Evolutionary conservation across 2,113 vertebrate genomes (phyloP).

Genomic region (Regulus satrapa): DNA sequence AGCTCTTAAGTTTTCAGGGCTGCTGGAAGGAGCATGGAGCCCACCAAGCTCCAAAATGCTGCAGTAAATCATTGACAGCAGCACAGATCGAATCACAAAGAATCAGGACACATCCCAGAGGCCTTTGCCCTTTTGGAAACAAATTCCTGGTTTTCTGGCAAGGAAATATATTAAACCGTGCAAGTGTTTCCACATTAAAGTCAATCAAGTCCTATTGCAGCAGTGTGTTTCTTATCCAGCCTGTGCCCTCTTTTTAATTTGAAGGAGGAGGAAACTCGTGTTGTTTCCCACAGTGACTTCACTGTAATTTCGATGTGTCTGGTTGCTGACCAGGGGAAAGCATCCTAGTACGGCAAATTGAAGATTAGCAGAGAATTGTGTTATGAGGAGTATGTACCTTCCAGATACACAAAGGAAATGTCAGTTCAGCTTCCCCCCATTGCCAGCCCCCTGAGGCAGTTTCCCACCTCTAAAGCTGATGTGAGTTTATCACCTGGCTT

Average conservation of each 20-base stretch:
- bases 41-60: not conserved
- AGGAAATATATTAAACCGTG: constrained; percentile 19
- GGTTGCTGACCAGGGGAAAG: not conserved
- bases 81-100: constrained; percentile 14
- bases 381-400: not conserved
- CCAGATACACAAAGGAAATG: not conserved
- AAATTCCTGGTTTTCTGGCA: not conserved
- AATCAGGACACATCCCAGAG: not conserved
- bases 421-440: constrained; percentile 23
- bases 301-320: not conserved
- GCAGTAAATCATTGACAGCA: constrained; percentile 64
- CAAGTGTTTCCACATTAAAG: not conserved
- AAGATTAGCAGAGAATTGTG: not conserved
- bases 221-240: not conserved
- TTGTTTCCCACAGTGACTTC: not conserved
- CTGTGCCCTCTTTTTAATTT: not conserved
- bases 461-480: not conserved
- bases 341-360: not conserved
- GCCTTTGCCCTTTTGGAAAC: constrained; percentile 44
- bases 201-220: not conserved
- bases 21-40: not conserved
- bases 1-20: not conserved
- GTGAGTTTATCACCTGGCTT: not conserved
- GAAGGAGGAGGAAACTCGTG: not conserved
- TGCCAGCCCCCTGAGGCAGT: not conserved